Evolutionary conservation across 2,113 vertebrate species (phyloP).

Genomic region (Acinonyx jubatus): DNA sequence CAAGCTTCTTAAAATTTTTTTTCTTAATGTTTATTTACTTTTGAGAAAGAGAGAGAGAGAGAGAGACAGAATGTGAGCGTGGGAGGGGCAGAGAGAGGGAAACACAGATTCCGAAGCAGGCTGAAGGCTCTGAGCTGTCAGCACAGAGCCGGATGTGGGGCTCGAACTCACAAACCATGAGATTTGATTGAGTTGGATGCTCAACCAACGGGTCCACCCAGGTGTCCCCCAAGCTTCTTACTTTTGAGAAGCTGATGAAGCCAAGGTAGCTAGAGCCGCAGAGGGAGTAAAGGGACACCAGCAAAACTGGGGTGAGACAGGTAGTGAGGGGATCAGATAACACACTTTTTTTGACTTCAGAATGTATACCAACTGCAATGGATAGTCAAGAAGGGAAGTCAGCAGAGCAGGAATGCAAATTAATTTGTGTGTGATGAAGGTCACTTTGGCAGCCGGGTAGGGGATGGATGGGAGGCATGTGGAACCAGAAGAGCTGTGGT

Average conservation of each 20-base stretch:
- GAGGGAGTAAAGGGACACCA: not conserved
- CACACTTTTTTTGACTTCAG: not conserved
- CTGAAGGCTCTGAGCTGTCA: too few relatives aligned
- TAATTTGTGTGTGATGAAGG: not conserved
- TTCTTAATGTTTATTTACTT: too few relatives aligned
- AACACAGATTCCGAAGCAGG: too few relatives aligned
- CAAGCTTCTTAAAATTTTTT: not conserved
- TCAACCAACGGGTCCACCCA: too few relatives aligned
- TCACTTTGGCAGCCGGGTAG: not conserved
- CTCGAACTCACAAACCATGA: too few relatives aligned
- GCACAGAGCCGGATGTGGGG: too few relatives aligned
- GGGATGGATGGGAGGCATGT: not conserved
- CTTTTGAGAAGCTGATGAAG: not conserved
- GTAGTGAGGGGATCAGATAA: not conserved
- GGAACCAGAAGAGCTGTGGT: not conserved
- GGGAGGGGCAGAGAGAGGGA: too few relatives aligned
- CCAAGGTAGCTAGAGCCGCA: not conserved
- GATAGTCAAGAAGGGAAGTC: not conserved
- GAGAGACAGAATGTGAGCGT: too few relatives aligned
- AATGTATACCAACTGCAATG: not conserved
- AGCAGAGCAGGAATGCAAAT: not conserved
- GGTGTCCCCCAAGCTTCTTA: not conserved
- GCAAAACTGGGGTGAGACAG: not conserved
- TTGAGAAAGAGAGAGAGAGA: too few relatives aligned
- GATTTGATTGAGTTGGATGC: too few relatives aligned